Conservation (phyloP, 2,797 vertebrate species). For the Clamator glandarius region DNA sequence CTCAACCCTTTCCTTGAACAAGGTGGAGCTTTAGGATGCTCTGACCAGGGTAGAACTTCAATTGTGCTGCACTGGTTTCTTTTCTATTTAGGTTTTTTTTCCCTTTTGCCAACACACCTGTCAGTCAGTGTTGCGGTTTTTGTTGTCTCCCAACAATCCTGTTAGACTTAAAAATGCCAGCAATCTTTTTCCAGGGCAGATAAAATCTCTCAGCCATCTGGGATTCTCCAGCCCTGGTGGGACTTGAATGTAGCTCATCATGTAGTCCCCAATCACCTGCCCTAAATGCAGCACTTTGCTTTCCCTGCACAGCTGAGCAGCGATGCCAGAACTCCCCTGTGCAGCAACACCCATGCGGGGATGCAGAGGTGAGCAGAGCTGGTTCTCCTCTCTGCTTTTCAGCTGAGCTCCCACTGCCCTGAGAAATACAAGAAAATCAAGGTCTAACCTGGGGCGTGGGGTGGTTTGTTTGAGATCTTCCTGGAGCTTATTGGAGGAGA, state of each 20-base stretch:
- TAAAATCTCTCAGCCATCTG: neutral
- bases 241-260: neutral
- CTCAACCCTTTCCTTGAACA: neutral
- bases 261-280: neutral
- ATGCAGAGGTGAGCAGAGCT: neutral
- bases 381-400: neutral
- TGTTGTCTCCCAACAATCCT: neutral
- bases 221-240: neutral
- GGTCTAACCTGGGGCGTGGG: neutral
- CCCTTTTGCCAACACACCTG: neutral
- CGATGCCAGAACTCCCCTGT: accelerated
- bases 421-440: neutral
- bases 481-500: neutral
- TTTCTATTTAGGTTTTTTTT: neutral
- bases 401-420: neutral
- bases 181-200: neutral
- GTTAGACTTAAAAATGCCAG: neutral
- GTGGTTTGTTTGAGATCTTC: neutral
- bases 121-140: neutral
- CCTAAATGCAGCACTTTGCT: neutral
- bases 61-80: neutral
- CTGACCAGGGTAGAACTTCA: neutral
- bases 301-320: accelerated
- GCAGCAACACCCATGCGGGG: neutral
- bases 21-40: neutral